A percentile compares a stretch with the other conserved stretches of the same genome.
phyloP scores from a whole-genome alignment of 1,140 invertebrate species.

The Neoseiulus cucumeris region DNA sequence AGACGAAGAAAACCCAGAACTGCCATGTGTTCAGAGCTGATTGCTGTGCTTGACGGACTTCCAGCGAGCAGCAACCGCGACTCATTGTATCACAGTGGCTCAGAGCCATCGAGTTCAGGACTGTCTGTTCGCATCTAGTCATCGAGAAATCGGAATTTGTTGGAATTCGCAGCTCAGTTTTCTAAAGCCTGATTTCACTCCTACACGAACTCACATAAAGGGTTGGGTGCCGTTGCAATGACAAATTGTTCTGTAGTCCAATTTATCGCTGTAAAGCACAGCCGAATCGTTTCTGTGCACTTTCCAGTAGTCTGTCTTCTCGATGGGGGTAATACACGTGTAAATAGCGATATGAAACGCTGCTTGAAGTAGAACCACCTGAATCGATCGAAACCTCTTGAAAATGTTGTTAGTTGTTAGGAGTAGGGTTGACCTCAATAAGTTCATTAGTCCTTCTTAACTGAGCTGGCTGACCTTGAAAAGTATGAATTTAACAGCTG shows the following conservation, averaged over 20 bases:
- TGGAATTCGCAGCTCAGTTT: not conserved
- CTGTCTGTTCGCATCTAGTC: too few species aligned
- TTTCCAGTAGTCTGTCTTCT: not conserved
- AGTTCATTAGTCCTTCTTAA: too few species aligned
- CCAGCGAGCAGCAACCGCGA: too few species aligned
- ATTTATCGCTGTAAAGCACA: not conserved
- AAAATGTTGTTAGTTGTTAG: too few species aligned
- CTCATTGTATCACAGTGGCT: too few species aligned
- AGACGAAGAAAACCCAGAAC: slow-evolving; percentile 21
- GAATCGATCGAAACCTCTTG: not conserved
- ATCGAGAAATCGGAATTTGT: too few species aligned
- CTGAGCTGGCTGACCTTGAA: too few species aligned
- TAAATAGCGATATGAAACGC: not conserved
- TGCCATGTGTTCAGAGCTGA: slow-evolving; percentile 6
- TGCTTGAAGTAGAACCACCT: slow-evolving; percentile 1
- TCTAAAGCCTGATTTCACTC: not conserved
- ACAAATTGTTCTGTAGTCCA: not conserved
- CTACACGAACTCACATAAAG: not conserved
- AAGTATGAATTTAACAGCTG: not conserved
- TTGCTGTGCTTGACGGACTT: too few species aligned
- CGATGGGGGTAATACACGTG: not conserved
- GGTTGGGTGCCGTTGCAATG: not conserved
- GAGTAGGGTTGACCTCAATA: too few species aligned
- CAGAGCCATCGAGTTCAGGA: too few species aligned
- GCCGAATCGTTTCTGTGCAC: not conserved